phyloP scores from a whole-genome alignment of 2,888 invertebrate genomes.

The Noctua janthina region DNA sequence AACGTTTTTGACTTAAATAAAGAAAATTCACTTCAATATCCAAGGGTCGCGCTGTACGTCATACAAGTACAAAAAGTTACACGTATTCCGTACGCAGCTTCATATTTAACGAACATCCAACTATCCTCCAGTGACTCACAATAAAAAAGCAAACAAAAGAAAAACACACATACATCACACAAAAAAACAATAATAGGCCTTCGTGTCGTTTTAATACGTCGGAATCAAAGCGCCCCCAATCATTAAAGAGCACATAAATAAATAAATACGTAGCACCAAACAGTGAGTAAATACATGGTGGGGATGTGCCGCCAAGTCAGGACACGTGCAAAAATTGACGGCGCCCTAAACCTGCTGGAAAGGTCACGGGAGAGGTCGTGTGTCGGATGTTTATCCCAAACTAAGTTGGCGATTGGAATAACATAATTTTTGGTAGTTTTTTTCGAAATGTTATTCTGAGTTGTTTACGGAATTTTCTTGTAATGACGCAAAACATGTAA shows the following conservation, averaged over 20 bases:
- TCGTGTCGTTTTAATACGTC: conserved; percentile 82
- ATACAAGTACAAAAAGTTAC: neutral
- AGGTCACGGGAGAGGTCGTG: conserved; percentile 22
- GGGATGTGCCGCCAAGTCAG: conserved; percentile 75
- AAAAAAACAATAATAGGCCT: conserved; percentile 72
- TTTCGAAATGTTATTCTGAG: neutral
- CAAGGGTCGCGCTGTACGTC: neutral
- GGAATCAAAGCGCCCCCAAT: conserved; percentile 86
- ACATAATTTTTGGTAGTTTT: neutral
- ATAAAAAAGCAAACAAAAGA: conserved; percentile 57
- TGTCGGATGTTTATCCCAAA: conserved; percentile 36
- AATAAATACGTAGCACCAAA: conserved; percentile 80
- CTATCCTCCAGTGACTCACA: conserved; percentile 30
- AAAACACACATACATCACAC: conserved; percentile 69
- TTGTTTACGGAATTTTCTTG: neutral
- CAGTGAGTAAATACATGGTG: conserved; percentile 79
- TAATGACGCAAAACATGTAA: neutral
- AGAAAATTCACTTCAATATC: neutral
- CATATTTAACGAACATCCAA: conserved; percentile 23
- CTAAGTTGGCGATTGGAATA: conserved; percentile 28
- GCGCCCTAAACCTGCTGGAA: conserved; percentile 50
- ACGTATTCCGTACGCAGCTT: neutral
- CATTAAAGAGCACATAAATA: conserved; percentile 86
- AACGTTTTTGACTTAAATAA: neutral
- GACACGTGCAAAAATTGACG: conserved; percentile 66